Evolutionary conservation across 2,888 invertebrate species (phyloP).

Genomic region (Coenonympha glycerion): DNA sequence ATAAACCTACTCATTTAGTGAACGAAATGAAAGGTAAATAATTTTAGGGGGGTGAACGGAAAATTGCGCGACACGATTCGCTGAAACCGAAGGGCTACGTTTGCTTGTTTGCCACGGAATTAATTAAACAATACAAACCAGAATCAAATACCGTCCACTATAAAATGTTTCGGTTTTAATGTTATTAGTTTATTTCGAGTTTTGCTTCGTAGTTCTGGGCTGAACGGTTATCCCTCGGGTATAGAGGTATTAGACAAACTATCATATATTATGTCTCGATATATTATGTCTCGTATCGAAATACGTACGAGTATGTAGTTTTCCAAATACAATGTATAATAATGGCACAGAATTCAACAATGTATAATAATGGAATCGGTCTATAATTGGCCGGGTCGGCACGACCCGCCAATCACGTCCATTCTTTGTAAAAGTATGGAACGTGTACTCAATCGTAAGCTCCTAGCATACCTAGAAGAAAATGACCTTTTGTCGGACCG

Average conservation of each 20-base stretch:
- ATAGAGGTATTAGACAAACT: neutral
- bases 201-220: constrained; percentile 4
- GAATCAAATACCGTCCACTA: constrained; percentile 39
- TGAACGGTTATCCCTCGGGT: constrained; percentile 18
- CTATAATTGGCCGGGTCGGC: no score
- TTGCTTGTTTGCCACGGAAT: constrained; percentile 36
- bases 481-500: no score
- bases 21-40: constrained; percentile 71
- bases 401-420: no score
- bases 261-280: neutral
- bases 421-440: no score
- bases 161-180: constrained; percentile 34
- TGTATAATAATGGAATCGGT: no score
- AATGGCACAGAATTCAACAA: no score
- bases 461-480: no score
- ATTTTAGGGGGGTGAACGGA: constrained; percentile 55
- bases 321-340: no score
- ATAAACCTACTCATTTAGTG: constrained; percentile 74
- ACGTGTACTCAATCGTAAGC: no score
- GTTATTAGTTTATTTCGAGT: constrained; percentile 33
- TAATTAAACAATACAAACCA: constrained; percentile 42
- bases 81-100: constrained; percentile 41
- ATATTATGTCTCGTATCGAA: no score
- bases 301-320: no score
- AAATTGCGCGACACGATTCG: constrained; percentile 46